These are phyloP conservation scores for Drosophila kambysellisi DNA, from an alignment of 2,888 invertebrate species.

Conservation along the genomic window DNA sequence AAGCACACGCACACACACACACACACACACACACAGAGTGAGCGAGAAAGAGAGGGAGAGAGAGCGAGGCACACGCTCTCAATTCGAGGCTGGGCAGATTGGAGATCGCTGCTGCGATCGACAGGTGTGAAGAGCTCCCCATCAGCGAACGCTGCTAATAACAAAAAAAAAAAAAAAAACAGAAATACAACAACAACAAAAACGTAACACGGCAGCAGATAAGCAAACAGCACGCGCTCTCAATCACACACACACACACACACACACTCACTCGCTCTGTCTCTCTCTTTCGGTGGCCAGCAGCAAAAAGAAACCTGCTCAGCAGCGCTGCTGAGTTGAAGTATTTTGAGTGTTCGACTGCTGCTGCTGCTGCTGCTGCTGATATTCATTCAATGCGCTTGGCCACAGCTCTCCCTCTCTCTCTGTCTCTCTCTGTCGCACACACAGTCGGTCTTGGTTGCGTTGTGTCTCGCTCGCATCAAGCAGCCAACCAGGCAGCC, in stretches of 20 bases:
- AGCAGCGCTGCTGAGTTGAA: constrained; percentile 13
- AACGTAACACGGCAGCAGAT: constrained; percentile 71
- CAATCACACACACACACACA: background rate
- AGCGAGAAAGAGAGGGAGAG: background rate
- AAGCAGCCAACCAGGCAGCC: constrained; percentile 48
- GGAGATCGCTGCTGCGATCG: constrained; percentile 30
- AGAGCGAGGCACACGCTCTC: background rate
- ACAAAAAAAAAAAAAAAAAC: background rate
- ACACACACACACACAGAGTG: constrained; percentile 18
- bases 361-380: constrained; percentile 65
- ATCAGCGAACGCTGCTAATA: constrained; percentile 30
- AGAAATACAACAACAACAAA: constrained; percentile 40
- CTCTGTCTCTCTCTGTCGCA: constrained; percentile 4
- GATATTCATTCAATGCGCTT: constrained; percentile 72
- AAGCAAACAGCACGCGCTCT: constrained; percentile 43
- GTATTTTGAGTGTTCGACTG: constrained; percentile 27
- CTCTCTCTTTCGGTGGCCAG: constrained; percentile 1
- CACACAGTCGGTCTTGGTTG: too few relatives aligned
- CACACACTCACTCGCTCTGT: background rate
- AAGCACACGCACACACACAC: constrained; percentile 43
- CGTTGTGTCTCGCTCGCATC: constrained; percentile 4
- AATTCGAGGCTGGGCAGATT: constrained; percentile 41
- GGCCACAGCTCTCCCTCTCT: constrained; percentile 46
- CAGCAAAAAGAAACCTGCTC: constrained; percentile 55
- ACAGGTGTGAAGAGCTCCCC: constrained; percentile 68